Conservation (phyloP, 2,888 invertebrate genomes). For the Cheilosia urbana region DNA sequence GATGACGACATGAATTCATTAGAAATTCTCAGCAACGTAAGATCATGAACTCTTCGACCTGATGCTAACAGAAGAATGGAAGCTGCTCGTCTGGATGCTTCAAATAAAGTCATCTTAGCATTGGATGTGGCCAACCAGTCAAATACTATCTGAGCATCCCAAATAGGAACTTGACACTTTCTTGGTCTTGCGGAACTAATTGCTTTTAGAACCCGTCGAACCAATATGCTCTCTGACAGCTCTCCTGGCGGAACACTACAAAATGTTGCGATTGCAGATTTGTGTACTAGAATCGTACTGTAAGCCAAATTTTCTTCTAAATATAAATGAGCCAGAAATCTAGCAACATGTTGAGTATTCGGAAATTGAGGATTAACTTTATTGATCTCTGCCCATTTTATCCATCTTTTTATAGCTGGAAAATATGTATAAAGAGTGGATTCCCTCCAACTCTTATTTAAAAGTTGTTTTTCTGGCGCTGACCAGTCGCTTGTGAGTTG, state of each 20-base stretch:
- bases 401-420: constrained; percentile 31
- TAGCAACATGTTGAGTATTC: constrained; percentile 9
- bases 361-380: constrained; percentile 14
- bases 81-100: constrained; percentile 22
- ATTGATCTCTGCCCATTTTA: constrained; percentile 17
- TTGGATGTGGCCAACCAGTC: constrained; percentile 30
- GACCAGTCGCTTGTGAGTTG: constrained; percentile 27
- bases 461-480: constrained; percentile 31
- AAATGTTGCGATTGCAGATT: constrained; percentile 27
- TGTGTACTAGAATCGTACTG: constrained; percentile 41
- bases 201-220: constrained; percentile 27
- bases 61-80: constrained; percentile 27
- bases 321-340: constrained; percentile 39
- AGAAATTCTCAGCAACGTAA: constrained; percentile 30
- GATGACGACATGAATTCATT: constrained; percentile 23
- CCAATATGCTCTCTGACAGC: constrained; percentile 22
- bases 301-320: constrained; percentile 31
- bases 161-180: constrained; percentile 29
- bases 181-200: constrained; percentile 26
- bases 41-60: constrained; percentile 37
- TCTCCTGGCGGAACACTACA: constrained; percentile 23
- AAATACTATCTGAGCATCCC: constrained; percentile 45
- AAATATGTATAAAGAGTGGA: constrained; percentile 38
- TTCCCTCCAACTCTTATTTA: constrained; percentile 41
- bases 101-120: constrained; percentile 19